Evolutionary conservation across 2,113 vertebrate genomes (phyloP), one percentile per base, ranked within the genome.

Genomic region (Lynx canadensis): DNA sequence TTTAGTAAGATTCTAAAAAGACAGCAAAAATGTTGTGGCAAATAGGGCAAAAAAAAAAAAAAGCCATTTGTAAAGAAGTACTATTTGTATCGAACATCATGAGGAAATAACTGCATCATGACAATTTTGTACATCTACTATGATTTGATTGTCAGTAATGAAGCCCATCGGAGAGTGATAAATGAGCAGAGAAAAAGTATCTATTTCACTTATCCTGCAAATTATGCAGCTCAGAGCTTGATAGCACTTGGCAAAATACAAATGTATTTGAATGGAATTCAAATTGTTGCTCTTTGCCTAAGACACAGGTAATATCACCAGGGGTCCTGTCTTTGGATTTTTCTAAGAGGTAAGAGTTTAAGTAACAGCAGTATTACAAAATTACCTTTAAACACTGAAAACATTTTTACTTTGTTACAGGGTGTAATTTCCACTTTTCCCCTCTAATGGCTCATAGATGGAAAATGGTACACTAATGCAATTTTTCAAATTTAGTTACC

Each of bases 321-420:
- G 99, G 99, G 99, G 99, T 99, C 99, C 99, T 99, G 99, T 99
- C 99, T 99, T 99, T 97, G 98, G 99, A 99, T 99, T 99, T 99
- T 99, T 99, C 99, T 99, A 99, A 99, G 99, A 99, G 99, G 99
- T 99, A 99, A 99, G 99, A 99, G 99, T 99, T 99, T 99, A 99
- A 99, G 99, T 99, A 99, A 99, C 99, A 99, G 99, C 99, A 98
- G 99, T 99, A 99, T 99, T 99, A 99, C 99, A 98, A 99, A 99
- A 99, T 99, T 99, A 98, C 99, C 99, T 98, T 99, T 99, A 99
- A 99, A 99, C 99, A 99, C 99, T 98, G 99, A 99, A 99, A 99
- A 99, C 99, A 99, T 99, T 99, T 99, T 99, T 99, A 99, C 99
- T 99, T 99, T 99, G 99, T 99, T 99, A 99, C 99, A 99, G 98